Conservation (phyloP, 2,888 invertebrate genomes). For the Hydraecia micacea region DNA sequence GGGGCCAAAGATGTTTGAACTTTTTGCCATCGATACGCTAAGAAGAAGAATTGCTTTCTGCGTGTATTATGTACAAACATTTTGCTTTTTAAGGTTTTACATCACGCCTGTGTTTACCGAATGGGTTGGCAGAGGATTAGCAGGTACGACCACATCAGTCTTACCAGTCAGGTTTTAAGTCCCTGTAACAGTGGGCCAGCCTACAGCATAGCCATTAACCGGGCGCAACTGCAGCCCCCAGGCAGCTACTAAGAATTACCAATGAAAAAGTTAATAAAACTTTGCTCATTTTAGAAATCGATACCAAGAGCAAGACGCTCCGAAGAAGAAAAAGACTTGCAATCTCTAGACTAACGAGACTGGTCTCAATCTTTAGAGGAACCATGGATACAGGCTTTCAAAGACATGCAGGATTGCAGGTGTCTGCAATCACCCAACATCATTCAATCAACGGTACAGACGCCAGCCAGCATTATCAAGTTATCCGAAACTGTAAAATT, state of each 20-base stretch:
- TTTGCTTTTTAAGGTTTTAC: not conserved
- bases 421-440: not conserved
- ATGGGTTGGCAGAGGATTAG: not conserved
- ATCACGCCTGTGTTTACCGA: not conserved
- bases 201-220: not conserved
- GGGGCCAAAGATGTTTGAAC: too few relatives aligned
- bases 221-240: not conserved
- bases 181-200: not conserved
- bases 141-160: not conserved
- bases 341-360: not conserved
- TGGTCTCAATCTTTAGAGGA: not conserved
- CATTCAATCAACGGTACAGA: not conserved
- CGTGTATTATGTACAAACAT: not conserved
- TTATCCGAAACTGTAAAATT: too few relatives aligned
- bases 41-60: not conserved
- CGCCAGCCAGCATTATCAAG: too few relatives aligned
- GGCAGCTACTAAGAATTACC: too few relatives aligned
- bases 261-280: not conserved
- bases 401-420: not conserved
- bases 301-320: not conserved
- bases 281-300: not conserved
- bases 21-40: too few relatives aligned
- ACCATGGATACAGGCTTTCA: too few relatives aligned
- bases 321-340: too few relatives aligned
- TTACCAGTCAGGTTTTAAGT: not conserved